Conservation (phyloP, 2,797 vertebrate species). For the Xenopus petersii region DNA sequence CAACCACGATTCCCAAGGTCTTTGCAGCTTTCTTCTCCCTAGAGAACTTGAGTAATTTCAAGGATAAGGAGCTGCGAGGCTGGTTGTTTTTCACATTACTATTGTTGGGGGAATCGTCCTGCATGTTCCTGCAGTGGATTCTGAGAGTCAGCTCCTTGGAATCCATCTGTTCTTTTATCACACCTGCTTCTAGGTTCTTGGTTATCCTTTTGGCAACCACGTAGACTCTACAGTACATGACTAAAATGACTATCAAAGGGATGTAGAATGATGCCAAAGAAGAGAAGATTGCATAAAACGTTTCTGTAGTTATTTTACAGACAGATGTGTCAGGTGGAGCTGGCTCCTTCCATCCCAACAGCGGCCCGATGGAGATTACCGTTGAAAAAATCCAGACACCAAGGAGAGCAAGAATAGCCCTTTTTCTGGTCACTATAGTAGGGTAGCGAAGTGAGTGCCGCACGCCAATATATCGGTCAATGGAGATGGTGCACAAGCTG, state of each 20-base stretch:
- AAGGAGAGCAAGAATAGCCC: constrained; percentile 85
- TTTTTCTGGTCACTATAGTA: constrained; percentile 86
- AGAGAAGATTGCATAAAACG: constrained; percentile 94
- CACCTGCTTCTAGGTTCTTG: constrained; percentile 91
- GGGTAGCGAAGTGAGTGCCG: constrained; percentile 92
- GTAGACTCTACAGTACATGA: constrained; percentile 95
- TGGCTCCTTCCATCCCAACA: constrained; percentile 94
- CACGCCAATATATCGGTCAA: constrained; percentile 94
- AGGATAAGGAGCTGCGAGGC: constrained; percentile 82
- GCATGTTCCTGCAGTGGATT: constrained; percentile 86
- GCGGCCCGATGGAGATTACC: constrained; percentile 93
- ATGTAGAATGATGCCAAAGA: constrained; percentile 96
- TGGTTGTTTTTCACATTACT: constrained; percentile 77
- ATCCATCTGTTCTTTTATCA: constrained; percentile 92
- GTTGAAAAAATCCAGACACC: constrained; percentile 87
- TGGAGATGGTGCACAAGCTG: constrained; percentile 94
- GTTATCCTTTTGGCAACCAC: constrained; percentile 94
- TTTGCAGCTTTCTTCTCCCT: constrained; percentile 94
- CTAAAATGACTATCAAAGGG: constrained; percentile 86
- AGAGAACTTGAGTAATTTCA: constrained; percentile 91
- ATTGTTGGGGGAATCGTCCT: constrained; percentile 71
- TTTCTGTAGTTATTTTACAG: constrained; percentile 92
- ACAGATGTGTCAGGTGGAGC: constrained; percentile 84
- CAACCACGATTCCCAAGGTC: constrained; percentile 89
- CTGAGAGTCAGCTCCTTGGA: constrained; percentile 89